These are phyloP conservation scores for Diachasmimorpha longicaudata DNA, from an alignment of 1,140 invertebrate species.

Conservation along the genomic window DNA sequence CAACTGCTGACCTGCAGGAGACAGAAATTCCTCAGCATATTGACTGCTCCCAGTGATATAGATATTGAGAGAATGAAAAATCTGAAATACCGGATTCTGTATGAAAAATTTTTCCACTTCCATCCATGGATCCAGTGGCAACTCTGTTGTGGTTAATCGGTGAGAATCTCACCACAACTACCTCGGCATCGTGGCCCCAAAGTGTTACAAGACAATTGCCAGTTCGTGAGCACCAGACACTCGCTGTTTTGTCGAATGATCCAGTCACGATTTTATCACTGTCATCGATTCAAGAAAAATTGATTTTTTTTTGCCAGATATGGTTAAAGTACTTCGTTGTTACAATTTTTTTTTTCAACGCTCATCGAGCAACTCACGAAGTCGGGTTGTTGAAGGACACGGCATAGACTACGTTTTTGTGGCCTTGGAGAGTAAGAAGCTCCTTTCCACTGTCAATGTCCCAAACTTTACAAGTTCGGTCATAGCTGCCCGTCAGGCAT, in stretches of 20 bases:
- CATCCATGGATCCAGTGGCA: constrained; percentile 79
- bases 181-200: constrained; percentile 76
- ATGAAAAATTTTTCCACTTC: constrained; percentile 75
- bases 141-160: constrained; percentile 65
- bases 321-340: background rate
- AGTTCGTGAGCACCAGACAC: constrained; percentile 72
- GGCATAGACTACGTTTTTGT: constrained; percentile 82
- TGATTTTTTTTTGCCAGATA: constrained; percentile 6
- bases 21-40: background rate
- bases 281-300: constrained; percentile 18
- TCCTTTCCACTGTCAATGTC: constrained; percentile 76
- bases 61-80: background rate
- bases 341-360: background rate
- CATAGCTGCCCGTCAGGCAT: constrained; percentile 83
- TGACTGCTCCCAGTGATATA: background rate
- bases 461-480: constrained; percentile 85
- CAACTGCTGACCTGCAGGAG: constrained; percentile 65
- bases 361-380: constrained; percentile 65
- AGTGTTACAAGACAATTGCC: constrained; percentile 74
- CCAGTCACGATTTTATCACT: constrained; percentile 79
- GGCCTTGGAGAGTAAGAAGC: constrained; percentile 72
- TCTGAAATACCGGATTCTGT: constrained; percentile 38
- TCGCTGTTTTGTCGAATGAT: constrained; percentile 81
- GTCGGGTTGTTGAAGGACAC: constrained; percentile 78
- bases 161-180: constrained; percentile 74